Base-by-base conservation (phyloP, 2,797 vertebrate genomes). In the Delichon dasypus region DNA sequence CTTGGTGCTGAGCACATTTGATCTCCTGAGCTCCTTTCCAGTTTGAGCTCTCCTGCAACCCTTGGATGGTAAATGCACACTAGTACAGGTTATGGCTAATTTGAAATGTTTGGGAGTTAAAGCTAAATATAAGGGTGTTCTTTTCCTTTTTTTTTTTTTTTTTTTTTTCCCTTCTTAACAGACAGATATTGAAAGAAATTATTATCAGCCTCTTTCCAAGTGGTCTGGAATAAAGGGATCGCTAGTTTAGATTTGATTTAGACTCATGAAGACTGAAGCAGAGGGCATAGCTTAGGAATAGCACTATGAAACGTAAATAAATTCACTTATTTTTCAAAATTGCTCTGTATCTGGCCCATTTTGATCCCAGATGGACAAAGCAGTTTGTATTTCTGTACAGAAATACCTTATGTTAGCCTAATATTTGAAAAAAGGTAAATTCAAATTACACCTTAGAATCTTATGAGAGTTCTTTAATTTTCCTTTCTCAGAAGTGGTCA, bases 1-100 rank as follows among this genome's bases (percentile, higher is more conserved):
- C 68, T 29, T 10, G 5, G 44, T 0, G 3, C 50, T 68, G 65
- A 78, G 29, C 29, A 45, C 25, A 1, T 30, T n/a, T 71, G 45
- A 45, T 18, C 5, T 40, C 21, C 14, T 0, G 0, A 71, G 22
- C 26, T 48, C 16, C 21, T 1, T 2, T 26, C 54, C 36, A 29
- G 14, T 2, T n/a, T 16, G 16, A 51, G 40, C 20, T 62, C 22
- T 66, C 13, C 50, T n/a, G 11, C 0, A 0, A 34, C 29, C 25
- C 30, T 38, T 36, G 36, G 29, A n/a, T 55, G 30, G 27, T 27
- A 70, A 57, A 76, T 20, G 22, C 10, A 27, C 5, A 6, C 5
- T 53, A 34, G 11, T 45, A 50, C 9, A 12, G 32, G 44, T 65
- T 47, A 27, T 7, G 21, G 38, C 61, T 75, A 53, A 45, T 32